Conservation (phyloP, 1,140 invertebrate species). For the Melitaea cinxia region DNA sequence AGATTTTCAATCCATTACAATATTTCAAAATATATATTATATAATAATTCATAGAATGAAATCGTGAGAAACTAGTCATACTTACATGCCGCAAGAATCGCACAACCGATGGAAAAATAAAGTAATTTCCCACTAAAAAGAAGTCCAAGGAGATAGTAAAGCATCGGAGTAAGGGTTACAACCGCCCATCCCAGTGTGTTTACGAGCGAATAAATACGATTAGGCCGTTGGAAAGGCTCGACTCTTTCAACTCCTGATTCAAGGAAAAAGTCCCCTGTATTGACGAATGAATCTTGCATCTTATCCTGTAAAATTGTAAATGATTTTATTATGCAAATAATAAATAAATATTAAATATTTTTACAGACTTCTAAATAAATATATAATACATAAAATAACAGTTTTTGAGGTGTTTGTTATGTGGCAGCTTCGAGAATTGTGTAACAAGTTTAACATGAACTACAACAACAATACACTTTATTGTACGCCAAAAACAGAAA, state of each 20-base stretch:
- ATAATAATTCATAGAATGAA: too few relatives aligned
- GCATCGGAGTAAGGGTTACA: constrained; percentile 86
- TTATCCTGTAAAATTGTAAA: constrained; percentile 84
- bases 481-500: too few relatives aligned
- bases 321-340: not conserved
- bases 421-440: too few relatives aligned
- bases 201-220: constrained; percentile 85
- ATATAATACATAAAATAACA: too few relatives aligned
- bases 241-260: constrained; percentile 86
- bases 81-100: constrained; percentile 88
- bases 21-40: too few relatives aligned
- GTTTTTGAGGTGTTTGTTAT: too few relatives aligned
- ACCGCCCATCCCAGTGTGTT: constrained; percentile 88
- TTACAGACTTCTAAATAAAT: too few relatives aligned
- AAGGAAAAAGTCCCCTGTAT: constrained; percentile 91
- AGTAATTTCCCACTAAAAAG: constrained; percentile 88
- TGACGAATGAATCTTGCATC: constrained; percentile 90
- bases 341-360: too few relatives aligned
- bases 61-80: too few relatives aligned
- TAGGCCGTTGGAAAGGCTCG: constrained; percentile 81
- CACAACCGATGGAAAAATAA: constrained; percentile 86
- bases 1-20: too few relatives aligned
- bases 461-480: too few relatives aligned
- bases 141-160: constrained; percentile 86
- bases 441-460: too few relatives aligned